Base-by-base conservation (phyloP, 2,113 vertebrate genomes). In the Apistogramma diplotaenia region DNA sequence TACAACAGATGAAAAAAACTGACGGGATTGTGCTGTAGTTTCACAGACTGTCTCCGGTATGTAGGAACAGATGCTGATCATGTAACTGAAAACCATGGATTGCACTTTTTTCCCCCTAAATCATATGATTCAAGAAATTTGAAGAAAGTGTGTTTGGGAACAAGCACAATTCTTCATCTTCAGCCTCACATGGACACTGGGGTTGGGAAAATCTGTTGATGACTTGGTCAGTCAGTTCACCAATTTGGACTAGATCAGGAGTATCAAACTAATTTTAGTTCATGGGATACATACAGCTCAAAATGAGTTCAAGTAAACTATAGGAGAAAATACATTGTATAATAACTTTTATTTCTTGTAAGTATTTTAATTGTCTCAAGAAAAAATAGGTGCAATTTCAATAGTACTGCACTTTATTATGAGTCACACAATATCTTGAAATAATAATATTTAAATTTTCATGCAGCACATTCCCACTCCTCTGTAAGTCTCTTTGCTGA, bases 371-470 rank as follows among this genome's bases (percentile, higher is more conserved):
- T 29, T n/a, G 9, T 46, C 40, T 19, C 46, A 27, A 6, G 61
- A 46, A 40, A 40, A 43, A n/a, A 19, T 9, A 67, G 23, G 25
- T 49, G 40, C 25, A 2, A 49, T 67, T 67, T 49, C 4, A 46
- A 40, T 11, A 27, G 0, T 67, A 46, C 37, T 7, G 3, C 12
- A 67, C 23, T 46, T 67, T 46, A 46, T 46, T 27, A 67, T 27
- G 40, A 46, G 27, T 67, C 25, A 67, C 23, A 67, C 40, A 67
- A 43, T 67, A 7, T 67, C 6, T 67, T 0, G 0, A 67, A 15
- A 43, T 0, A 67, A n/a, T 46, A 0, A 27, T 18, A 46, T 0
- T 1, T 25, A 43, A 10, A 6, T 0, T 67, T 27, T 67, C 35
- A 65, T 13, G 43, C 61, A 67, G 37, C 21, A 46, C 1, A 25